Percentiles rank a stretch among this genome's conserved stretches.
phyloP scores from a whole-genome alignment of 37 sponge, comb jelly and placozoan genomes.

The Theonella swinhoei region DNA sequence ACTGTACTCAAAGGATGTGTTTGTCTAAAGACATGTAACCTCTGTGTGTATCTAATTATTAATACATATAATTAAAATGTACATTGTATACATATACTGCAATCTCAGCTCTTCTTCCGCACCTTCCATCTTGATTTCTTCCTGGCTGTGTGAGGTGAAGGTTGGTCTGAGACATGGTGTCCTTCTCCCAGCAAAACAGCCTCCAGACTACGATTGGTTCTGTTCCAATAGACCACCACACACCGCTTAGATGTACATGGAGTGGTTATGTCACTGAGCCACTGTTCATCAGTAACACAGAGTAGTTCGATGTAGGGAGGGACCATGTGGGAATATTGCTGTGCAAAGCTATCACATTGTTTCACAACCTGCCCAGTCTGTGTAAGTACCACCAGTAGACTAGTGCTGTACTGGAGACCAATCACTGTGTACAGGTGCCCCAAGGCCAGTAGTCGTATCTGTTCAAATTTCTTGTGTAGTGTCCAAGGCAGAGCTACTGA shows the following conservation, averaged over 20 bases:
- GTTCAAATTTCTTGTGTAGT: constrained; percentile 9
- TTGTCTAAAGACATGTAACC: not conserved
- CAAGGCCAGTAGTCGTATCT: constrained; percentile 40
- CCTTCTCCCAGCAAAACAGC: constrained; percentile 26
- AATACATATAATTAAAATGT: not conserved
- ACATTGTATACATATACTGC: not conserved
- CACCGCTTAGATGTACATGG: constrained; percentile 1
- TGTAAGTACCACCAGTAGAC: constrained; percentile 23
- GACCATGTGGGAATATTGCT: constrained; percentile 11
- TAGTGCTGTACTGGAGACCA: constrained; percentile 31
- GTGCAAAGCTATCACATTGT: constrained; percentile 26
- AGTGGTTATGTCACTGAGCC: constrained; percentile 33
- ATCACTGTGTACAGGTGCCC: constrained; percentile 48
- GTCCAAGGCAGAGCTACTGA: not conserved
- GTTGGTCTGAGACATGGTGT: not conserved
- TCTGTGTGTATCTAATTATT: not conserved
- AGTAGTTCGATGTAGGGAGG: constrained; percentile 50
- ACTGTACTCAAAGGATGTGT: not conserved
- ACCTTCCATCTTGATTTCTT: not conserved
- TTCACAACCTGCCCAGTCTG: constrained; percentile 35
- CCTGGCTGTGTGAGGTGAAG: not conserved
- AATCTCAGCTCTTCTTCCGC: not conserved
- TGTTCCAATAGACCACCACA: constrained; percentile 49
- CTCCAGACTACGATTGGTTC: constrained; percentile 27
- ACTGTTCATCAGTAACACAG: constrained; percentile 4